A percentile compares a stretch with the other conserved stretches of the same genome.
phyloP scores from a whole-genome alignment of 2,888 invertebrate species.

The Himalopsyche japonica region DNA sequence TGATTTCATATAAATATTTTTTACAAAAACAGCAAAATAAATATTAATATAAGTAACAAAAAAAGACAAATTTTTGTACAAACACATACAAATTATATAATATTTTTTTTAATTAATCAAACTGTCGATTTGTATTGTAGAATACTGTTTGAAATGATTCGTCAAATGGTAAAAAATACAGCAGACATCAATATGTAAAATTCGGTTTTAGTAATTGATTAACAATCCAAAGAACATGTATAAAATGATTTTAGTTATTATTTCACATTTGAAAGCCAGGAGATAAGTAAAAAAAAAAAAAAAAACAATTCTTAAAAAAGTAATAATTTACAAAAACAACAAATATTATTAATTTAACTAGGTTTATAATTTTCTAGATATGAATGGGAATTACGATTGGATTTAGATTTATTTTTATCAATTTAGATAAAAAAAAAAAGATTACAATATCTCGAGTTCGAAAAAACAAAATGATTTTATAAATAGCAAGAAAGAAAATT shows the following conservation, averaged over 20 bases:
- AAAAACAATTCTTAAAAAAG: neutral
- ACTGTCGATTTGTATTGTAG: neutral
- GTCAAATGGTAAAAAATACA: neutral
- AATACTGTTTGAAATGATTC: neutral
- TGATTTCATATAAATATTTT: constrained; percentile 48
- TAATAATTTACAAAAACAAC: neutral
- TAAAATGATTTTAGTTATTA: neutral
- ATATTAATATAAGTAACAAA: constrained; percentile 49
- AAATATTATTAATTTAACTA: neutral
- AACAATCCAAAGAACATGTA: neutral
- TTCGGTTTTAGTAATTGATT: no score
- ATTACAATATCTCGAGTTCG: no score
- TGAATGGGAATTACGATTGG: no score
- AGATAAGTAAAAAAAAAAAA: neutral
- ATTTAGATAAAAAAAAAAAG: no score
- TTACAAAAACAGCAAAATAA: neutral
- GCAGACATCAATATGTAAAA: no score
- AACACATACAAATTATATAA: neutral
- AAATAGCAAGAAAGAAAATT: no score
- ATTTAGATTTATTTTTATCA: no score
- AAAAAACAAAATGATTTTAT: no score
- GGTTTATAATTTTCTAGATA: neutral
- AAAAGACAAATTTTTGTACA: constrained; percentile 42
- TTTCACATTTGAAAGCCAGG: neutral
- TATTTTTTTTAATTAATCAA: neutral